These are phyloP conservation scores for Drosophila mayaguana DNA, from an alignment of 2,888 invertebrate species.

Conservation along the genomic window DNA sequence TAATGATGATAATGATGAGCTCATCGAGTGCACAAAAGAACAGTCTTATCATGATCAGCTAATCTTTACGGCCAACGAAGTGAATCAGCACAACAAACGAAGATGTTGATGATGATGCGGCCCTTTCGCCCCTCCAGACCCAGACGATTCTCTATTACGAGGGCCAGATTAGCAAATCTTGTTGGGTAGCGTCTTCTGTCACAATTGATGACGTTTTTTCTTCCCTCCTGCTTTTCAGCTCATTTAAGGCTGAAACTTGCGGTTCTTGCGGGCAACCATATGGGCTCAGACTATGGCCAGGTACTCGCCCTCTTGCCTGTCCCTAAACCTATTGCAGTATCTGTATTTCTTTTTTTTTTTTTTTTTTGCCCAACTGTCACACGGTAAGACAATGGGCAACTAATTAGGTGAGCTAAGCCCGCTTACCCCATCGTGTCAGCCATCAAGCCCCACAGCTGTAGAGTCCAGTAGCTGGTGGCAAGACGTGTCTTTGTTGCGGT, in stretches of 20 bases:
- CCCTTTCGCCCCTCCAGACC: constrained; percentile 15
- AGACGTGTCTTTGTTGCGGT: constrained; percentile 48
- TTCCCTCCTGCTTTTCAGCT: constrained; percentile 14
- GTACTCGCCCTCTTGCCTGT: constrained; percentile 24
- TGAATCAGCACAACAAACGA: constrained; percentile 64
- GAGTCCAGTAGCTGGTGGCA: constrained; percentile 38
- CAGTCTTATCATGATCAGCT: constrained; percentile 71
- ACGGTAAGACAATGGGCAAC: constrained; percentile 66
- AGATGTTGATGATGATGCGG: constrained; percentile 6
- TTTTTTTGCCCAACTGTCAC: constrained; percentile 56
- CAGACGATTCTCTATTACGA: constrained; percentile 42
- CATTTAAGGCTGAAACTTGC: constrained; percentile 36
- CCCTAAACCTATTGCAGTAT: constrained; percentile 51
- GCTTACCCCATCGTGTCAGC: constrained; percentile 12
- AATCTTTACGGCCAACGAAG: constrained; percentile 59
- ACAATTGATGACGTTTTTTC: constrained; percentile 51
- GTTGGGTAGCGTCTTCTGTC: constrained; percentile 41
- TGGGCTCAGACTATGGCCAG: constrained; percentile 35
- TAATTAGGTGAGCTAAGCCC: constrained; percentile 62
- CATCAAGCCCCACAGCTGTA: constrained; percentile 21
- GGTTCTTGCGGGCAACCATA: constrained; percentile 59
- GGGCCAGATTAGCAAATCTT: constrained; percentile 54
- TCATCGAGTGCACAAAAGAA: constrained; percentile 68
- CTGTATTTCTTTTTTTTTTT: constrained; percentile 33
- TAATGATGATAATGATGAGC: constrained; percentile 60